These are phyloP conservation scores for Rhamnusium bicolor DNA, from an alignment of 2,888 invertebrate species.

Conservation along the genomic window DNA sequence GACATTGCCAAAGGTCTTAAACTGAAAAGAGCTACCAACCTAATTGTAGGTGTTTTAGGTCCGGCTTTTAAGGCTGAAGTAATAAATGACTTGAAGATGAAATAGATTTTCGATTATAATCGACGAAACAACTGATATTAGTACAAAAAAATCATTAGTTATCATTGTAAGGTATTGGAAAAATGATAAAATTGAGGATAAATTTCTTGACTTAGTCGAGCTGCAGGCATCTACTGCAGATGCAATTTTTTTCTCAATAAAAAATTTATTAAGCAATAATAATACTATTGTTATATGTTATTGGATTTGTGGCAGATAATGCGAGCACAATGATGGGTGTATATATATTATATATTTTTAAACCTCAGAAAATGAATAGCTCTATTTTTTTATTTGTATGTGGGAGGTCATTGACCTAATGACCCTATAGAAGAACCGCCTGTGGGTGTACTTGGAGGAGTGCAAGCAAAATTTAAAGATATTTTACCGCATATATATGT, in stretches of 20 bases:
- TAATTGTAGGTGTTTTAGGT: too few relatives aligned
- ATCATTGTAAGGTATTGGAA: not conserved
- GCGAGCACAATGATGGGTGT: constrained; percentile 18
- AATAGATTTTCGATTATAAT: not conserved
- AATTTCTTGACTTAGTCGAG: constrained; percentile 5
- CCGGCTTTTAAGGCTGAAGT: too few relatives aligned
- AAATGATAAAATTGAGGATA: not conserved
- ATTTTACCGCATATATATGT: too few relatives aligned
- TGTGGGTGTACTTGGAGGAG: not conserved
- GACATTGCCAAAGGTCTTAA: too few relatives aligned
- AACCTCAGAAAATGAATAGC: too few relatives aligned
- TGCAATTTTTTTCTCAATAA: constrained; percentile 6
- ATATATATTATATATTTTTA: too few relatives aligned
- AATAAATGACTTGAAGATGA: not conserved
- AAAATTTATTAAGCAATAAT: not conserved
- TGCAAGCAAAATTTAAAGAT: constrained; percentile 26
- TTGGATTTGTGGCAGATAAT: constrained; percentile 27
- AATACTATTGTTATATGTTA: not conserved
- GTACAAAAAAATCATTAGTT: not conserved
- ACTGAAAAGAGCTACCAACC: too few relatives aligned
- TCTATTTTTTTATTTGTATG: too few relatives aligned
- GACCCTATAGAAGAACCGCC: too few relatives aligned
- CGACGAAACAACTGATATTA: not conserved
- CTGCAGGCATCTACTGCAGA: not conserved
- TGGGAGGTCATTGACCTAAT: too few relatives aligned